phyloP scores from a whole-genome alignment of 2,797 vertebrate species.

The Siniperca undulata region DNA sequence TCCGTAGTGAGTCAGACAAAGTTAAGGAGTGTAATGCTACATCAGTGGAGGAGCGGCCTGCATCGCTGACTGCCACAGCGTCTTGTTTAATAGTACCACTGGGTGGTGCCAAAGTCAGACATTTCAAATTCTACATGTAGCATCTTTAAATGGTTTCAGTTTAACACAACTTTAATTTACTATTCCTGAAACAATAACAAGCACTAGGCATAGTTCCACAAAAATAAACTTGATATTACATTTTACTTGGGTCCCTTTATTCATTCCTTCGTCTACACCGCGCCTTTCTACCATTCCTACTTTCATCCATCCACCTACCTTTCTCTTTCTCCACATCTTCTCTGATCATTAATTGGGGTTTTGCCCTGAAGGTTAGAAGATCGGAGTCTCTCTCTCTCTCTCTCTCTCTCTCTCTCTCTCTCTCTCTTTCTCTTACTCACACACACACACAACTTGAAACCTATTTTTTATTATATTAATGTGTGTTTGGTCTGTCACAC shows the following conservation, averaged over 20 bases:
- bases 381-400: not conserved
- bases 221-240: not conserved
- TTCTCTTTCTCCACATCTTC: not conserved
- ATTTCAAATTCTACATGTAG: no score
- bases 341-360: slow-evolving; percentile 39
- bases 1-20: no score
- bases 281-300: no score
- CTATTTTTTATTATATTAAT: not conserved
- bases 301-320: not conserved
- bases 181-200: not conserved
- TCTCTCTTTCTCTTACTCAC: not conserved
- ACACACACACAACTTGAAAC: not conserved
- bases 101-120: no score
- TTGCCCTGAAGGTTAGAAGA: slow-evolving; percentile 40
- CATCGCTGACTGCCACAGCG: no score
- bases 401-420: not conserved
- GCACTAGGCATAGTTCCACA: not conserved
- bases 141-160: no score
- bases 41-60: no score
- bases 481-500: not conserved
- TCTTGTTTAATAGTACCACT: no score
- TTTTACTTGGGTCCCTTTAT: not conserved
- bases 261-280: not conserved
- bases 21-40: no score
- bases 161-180: not conserved